Base-by-base conservation (phyloP, 2,113 vertebrate species). In the Phocoena phocoena region DNA sequence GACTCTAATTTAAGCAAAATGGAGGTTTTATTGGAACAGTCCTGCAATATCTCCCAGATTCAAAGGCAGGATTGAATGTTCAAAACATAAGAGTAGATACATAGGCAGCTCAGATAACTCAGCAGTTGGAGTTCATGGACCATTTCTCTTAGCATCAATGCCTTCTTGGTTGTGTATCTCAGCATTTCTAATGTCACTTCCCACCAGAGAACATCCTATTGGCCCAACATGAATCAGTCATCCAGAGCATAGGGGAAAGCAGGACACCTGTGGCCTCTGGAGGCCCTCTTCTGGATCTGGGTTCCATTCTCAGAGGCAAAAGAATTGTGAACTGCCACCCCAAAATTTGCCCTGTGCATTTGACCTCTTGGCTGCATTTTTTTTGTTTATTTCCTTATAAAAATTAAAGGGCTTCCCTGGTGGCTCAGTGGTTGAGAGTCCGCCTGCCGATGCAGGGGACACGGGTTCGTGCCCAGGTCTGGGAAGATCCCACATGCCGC, bases 321-420 rank as follows among this genome's bases (percentile, higher is more conserved):
- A 50, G 9, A 77, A 33, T 84, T 11, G 13, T 76, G 38, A 88
- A 23, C 4, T 62, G 18, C 31, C n/a, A n/a, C 6, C 38, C 33
- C 60, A 88, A 36, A 14, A 13, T 76, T 68, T 76, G 17, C 41
- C 50, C 53, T 50, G 28, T 63, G 18, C 38, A 12, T 92, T 84
- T 74, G 68, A 74, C 70, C 41, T 63, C 31, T 38, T 85, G 44
- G 36, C 20, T 93, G 14, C 55, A 88, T 71, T 87, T 63, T 70
- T 50, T 41, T 41, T 41, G 18, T 70, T 84, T 63, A 87, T 71
- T 88, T 95, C 28, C 63, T 71, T 67, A 47, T 80, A 85, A 93
- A 80, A 38, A 89, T 23, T 96, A 77, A 84, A 65, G 44, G 44
- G 44, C 44, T 44, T 44, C 44, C 8, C 44, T 44, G 44, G 44